These are phyloP conservation scores for Sclerurus mexicanus DNA, from an alignment of 2,113 vertebrate genomes.

Conservation along the genomic window DNA sequence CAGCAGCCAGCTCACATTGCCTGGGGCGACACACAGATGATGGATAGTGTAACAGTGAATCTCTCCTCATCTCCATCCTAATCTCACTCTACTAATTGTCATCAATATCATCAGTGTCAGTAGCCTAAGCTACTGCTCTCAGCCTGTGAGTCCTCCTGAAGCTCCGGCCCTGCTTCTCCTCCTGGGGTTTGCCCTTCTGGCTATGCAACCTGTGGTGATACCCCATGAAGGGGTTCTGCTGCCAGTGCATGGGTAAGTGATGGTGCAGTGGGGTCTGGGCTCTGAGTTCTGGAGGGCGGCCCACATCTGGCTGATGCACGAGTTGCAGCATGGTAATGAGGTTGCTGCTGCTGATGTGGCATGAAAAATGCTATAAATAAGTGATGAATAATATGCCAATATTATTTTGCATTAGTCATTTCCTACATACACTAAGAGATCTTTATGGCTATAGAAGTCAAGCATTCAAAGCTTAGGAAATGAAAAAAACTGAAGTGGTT, in stretches of 20 bases:
- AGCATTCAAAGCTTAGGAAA: background rate
- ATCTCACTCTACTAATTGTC: constrained; percentile 65
- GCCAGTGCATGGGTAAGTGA: background rate
- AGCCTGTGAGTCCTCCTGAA: background rate
- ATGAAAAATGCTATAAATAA: background rate
- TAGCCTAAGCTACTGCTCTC: background rate
- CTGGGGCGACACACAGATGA: constrained; percentile 62
- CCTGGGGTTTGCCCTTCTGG: constrained; percentile 16
- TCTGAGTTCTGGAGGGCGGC: background rate
- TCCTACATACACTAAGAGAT: background rate
- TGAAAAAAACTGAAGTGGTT: background rate
- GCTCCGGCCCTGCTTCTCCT: background rate
- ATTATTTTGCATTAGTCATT: background rate
- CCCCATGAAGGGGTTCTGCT: background rate
- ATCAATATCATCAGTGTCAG: constrained; percentile 57
- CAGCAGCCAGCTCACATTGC: constrained; percentile 46
- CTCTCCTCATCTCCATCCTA: constrained; percentile 55
- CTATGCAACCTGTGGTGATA: background rate
- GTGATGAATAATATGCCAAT: background rate
- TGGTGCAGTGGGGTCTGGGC: background rate
- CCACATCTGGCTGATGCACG: background rate
- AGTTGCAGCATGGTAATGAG: background rate
- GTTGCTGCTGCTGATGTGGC: background rate
- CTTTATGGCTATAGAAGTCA: background rate
- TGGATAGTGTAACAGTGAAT: constrained; percentile 62